A percentile compares a stretch with the other conserved stretches of the same genome.
Conservation (phyloP, 2,797 vertebrate genomes). For the Cephalopachus bancanus region DNA sequence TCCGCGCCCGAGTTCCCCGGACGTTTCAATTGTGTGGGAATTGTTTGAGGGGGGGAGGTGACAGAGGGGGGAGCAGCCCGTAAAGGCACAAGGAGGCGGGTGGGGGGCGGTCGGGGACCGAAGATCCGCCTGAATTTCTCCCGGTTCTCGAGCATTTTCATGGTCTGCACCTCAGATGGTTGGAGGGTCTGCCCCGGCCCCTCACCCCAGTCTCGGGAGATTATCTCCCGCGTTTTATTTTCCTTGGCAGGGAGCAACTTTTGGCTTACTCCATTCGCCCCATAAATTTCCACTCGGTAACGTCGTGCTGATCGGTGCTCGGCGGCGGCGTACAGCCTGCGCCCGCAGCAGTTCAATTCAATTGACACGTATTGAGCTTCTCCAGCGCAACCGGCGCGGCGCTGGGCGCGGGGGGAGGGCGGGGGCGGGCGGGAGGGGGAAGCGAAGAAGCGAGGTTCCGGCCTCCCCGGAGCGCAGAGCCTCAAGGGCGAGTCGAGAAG, state of each 20-base stretch:
- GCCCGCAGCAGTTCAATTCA: slow-evolving; percentile 84
- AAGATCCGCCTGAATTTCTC: slow-evolving; percentile 47
- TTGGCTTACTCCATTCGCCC: slow-evolving; percentile 81
- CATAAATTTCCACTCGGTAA: slow-evolving; percentile 87
- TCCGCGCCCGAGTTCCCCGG: slow-evolving; percentile 80
- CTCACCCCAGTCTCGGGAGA: slow-evolving; percentile 83
- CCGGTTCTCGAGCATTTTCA: slow-evolving; percentile 59
- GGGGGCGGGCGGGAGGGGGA: slow-evolving; percentile 34
- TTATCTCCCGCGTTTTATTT: slow-evolving; percentile 84
- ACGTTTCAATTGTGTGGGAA: slow-evolving; percentile 80
- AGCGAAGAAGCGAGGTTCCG: slow-evolving; percentile 76
- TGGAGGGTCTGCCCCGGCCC: slow-evolving; percentile 80
- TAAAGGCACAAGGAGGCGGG: neutral
- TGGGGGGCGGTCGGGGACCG: neutral
- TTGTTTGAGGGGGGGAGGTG: slow-evolving; percentile 60
- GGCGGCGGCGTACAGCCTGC: slow-evolving; percentile 76
- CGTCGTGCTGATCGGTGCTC: slow-evolving; percentile 82
- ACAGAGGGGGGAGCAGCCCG: slow-evolving; percentile 2
- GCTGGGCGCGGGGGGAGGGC: slow-evolving; percentile 21
- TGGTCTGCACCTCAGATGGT: slow-evolving; percentile 62
- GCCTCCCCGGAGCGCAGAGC: slow-evolving; percentile 63
- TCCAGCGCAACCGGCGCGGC: slow-evolving; percentile 71
- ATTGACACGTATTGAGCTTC: slow-evolving; percentile 84
- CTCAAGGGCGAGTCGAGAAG: slow-evolving; percentile 67
- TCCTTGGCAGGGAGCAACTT: slow-evolving; percentile 82